phyloP scores from a whole-genome alignment of 2,113 vertebrate genomes.

The Melanocharis versteri region DNA sequence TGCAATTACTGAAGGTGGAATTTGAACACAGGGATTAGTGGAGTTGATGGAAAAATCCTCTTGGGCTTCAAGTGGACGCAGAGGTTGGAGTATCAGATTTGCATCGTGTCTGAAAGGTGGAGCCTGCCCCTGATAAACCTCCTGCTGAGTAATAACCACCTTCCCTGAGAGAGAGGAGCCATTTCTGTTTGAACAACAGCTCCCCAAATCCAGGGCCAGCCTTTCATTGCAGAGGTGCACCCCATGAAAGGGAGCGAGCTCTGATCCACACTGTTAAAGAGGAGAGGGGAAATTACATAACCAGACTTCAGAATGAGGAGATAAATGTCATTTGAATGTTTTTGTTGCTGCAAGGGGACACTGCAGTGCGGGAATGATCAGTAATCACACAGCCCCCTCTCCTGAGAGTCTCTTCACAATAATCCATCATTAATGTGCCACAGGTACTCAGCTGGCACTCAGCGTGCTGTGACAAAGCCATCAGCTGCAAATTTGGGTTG shows the following conservation, averaged over 20 bases:
- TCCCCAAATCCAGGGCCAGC: neutral
- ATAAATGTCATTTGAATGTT: neutral
- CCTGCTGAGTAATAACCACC: accelerated
- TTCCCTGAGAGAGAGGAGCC: neutral
- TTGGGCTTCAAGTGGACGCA: neutral
- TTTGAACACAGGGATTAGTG: neutral
- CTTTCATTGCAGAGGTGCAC: neutral
- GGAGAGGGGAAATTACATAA: neutral
- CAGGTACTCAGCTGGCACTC: neutral
- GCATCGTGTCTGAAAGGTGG: neutral
- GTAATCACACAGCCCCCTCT: neutral
- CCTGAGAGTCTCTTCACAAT: neutral
- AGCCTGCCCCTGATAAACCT: neutral
- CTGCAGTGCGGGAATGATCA: neutral
- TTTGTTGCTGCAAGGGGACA: neutral
- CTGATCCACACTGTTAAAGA: neutral
- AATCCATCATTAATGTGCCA: neutral
- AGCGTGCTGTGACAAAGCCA: neutral
- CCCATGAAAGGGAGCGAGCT: neutral
- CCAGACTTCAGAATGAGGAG: neutral
- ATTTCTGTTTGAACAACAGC: neutral
- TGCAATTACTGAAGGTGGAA: neutral
- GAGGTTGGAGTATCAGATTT: neutral
- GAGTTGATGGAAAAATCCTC: neutral
- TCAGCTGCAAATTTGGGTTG: neutral